Evolutionary conservation across 2,113 vertebrate species (phyloP), one percentile per base, ranked within the genome.

Genomic region (Atlantisia rogersi): DNA sequence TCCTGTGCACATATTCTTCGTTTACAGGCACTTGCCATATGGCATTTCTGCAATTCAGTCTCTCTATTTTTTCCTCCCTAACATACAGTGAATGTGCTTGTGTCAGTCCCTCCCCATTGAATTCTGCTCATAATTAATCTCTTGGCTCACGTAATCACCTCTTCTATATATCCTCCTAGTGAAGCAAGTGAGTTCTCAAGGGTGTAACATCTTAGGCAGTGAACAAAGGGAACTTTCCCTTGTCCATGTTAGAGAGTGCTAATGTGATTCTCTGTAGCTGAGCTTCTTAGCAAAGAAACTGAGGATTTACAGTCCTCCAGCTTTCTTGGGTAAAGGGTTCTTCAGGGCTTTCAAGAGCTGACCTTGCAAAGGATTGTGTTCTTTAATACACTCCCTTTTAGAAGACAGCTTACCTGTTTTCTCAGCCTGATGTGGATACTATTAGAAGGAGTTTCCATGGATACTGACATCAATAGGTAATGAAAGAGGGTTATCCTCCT

Each of bases 391-490:
- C 76, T 90, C 50, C 52, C 69, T 97, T 98, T 98, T 95, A 94
- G 93, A 97, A 97, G 86, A 95, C 74, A 97, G 74, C 78, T 91
- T 97, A 97, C 97, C 97, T 98, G 95, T 95, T 98, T 97, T 95
- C 90, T 94, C 56, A 95, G 84, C 71, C 92, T 96, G 83, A 96
- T 96, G 91, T 73, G 93, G 65, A 90, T 94, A 95, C 88, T 97
- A 90, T 96, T 98, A 97, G 95, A 97, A 97, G 73, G 56, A 29
- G 97, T 98, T 98, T 98, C 97, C 97, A 98, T 98, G 97, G 97
- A 97, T 98, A 97, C 95, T 11, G 55, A 94, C 94, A 89, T 96
- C 91, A 94, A 53, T 94, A 82, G 82, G 80, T 91, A 97, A 97
- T 93, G 92, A 97, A 96, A 96, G 88, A 97, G 14, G 55, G 82